Base-by-base conservation (phyloP, 2,888 invertebrate species). In the Papilio elwesi region DNA sequence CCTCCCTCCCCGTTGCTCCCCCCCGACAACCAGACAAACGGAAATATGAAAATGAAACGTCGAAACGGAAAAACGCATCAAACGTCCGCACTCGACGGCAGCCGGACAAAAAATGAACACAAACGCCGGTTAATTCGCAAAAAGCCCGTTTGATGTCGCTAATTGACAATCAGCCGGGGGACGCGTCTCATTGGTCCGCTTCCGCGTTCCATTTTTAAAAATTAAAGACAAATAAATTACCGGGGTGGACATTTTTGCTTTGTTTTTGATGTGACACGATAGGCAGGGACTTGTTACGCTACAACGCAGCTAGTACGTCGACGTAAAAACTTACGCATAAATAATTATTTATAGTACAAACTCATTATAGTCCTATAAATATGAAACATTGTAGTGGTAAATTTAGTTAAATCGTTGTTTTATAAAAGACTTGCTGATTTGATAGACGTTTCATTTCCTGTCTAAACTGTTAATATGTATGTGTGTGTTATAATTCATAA, bases 121-220 rank as follows among this genome's bases (percentile, higher is more conserved):
- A 90, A 91, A 88, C 91, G 88, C 83, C 90, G 91, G 90, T 92
- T 93, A 93, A 93, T 94, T 94, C 92, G 93, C 92, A 93, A 93
- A 93, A 92, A 94, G 93, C 90, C 90, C 93, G 93, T 93, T 94
- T 94, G 94, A 93, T 93, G 93, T 94, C 88, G 87, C 93, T 94
- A 94, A 94, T 94, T 94, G 94, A 93, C 94, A 93, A 93, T 94
- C 93, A 93, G 88, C 82, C 86, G 87, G 87, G 85, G 92, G 93
- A 89, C 89, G 92, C 89, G 93, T 91, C 89, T 90, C 93, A 93
- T 92, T 93, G 93, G 91, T 84, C 84, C 82, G 87, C 84, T 88
- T 87, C 89, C 88, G 85, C 87, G 89, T 91, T 90, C 91, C 87
- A 87, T 91, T 92, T 93, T 90, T 86, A 90, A 93, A 93, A 92